Evolutionary conservation across 1,140 invertebrate species (phyloP).

Genomic region (Drosophila repleta): DNA sequence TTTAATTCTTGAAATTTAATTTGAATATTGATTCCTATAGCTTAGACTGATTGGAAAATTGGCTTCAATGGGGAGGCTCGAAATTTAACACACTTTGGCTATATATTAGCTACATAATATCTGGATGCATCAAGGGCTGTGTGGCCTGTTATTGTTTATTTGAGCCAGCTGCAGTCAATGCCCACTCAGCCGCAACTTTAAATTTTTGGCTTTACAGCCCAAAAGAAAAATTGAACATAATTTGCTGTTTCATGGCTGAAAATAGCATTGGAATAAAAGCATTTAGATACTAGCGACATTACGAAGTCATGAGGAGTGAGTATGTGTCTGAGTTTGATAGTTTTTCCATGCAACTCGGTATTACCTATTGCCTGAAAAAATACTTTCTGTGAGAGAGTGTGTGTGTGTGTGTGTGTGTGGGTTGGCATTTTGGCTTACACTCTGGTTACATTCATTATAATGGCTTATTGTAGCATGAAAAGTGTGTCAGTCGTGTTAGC

Average conservation of each 20-base stretch:
- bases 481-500: conserved; percentile 77
- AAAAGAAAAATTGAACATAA: not conserved
- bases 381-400: conserved; percentile 3
- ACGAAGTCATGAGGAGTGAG: conserved; percentile 18
- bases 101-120: no score
- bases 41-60: no score
- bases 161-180: no score
- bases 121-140: no score
- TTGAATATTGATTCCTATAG: no score
- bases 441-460: conserved; percentile 75
- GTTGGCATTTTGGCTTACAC: conserved; percentile 74
- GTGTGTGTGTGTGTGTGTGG: conserved; percentile 36
- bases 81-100: no score
- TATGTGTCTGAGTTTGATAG: no score
- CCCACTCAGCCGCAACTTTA: not conserved
- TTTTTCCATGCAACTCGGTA: conserved; percentile 1
- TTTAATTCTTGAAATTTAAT: no score
- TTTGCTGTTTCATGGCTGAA: conserved; percentile 25
- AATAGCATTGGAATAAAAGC: conserved; percentile 19
- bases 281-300: conserved; percentile 32
- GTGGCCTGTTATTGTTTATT: no score
- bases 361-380: conserved; percentile 36
- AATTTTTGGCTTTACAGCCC: not conserved
- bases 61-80: no score
- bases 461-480: conserved; percentile 81